Base-by-base conservation (phyloP, 2,113 vertebrate species). In the Ictalurus furcatus region DNA sequence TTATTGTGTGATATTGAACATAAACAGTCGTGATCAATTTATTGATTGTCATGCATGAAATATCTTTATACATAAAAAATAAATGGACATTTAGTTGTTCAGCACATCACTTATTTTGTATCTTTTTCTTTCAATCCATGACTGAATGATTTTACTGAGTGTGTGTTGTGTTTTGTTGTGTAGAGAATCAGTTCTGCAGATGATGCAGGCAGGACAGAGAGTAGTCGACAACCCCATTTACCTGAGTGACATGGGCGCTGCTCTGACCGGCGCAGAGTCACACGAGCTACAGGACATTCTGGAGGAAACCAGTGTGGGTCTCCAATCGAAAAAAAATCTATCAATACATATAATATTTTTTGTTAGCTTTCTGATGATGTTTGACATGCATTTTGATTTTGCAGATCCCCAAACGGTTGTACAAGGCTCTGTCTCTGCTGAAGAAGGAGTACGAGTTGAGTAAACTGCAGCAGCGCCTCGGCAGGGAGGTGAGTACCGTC, bases 371-470 rank as follows among this genome's bases (percentile, higher is more conserved):
- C 78, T 71, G 11, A 12, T 37, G 8, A 71, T 59, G 19, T 63
- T 78, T 89, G 44, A 76, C 76, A 11, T 25, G n/a, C 67, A 44
- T 90, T 34, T 21, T 12, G n/a, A 25, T 7, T n/a, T 69, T 65
- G 4, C 93, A 99, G 98, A 99, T 99, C 90, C 98, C 98, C 7
- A 99, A 97, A 90, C 95, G 98, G 1, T 96, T 99, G 21, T 99
- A 99, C 92, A 99, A 99, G 93, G 98, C 98, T 37, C 95, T 99
- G 21, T 99, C 98, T 11, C 95, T 99, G 30, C 95, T 99, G 13
- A 99, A 99, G 95, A 99, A 99, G 93, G 98, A 99, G 76, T 99
- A 96, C n/a, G 98, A 99, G 88, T 95, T 99, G 76, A 99, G 98
- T 90, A 99, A 99, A 92, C 96, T 99, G 37, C 98, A 99, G 94